These are phyloP conservation scores for Heliocidaris tuberculata DNA, from an alignment of 35 echinoderm and acorn worm species.

Conservation along the genomic window DNA sequence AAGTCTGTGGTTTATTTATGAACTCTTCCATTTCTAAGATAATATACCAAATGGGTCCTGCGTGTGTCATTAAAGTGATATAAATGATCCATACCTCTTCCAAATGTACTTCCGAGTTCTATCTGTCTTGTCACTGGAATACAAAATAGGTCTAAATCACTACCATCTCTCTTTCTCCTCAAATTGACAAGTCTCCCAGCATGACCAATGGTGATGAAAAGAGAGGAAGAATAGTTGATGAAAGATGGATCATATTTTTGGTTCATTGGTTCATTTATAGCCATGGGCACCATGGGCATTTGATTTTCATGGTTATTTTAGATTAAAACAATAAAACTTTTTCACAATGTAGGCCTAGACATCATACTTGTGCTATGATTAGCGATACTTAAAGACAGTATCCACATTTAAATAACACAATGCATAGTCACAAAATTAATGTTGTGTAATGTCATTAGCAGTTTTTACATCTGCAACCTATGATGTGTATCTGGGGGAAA, in stretches of 20 bases:
- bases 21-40: not conserved
- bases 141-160: slow-evolving; percentile 6
- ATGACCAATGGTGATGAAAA: not conserved
- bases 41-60: slow-evolving; percentile 2
- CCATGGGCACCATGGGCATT: too few species aligned
- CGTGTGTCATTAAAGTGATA: slow-evolving; percentile 12
- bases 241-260: not conserved
- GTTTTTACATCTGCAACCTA: too few species aligned
- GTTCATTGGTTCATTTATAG: too few species aligned
- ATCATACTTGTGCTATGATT: not conserved
- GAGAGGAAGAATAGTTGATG: not conserved
- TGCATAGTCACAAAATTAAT: not conserved
- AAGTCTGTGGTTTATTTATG: not conserved
- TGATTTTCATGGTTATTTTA: not conserved
- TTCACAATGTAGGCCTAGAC: not conserved
- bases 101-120: not conserved
- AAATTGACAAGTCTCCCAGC: not conserved
- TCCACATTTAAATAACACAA: not conserved
- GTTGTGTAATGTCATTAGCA: too few species aligned
- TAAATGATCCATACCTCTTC: not conserved
- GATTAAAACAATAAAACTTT: not conserved
- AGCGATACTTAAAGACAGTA: not conserved
- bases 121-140: slow-evolving; percentile 10
- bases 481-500: too few species aligned
- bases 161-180: not conserved